Base-by-base conservation (phyloP, 2,797 vertebrate species). In the Chaetophractus vellerosus region DNA sequence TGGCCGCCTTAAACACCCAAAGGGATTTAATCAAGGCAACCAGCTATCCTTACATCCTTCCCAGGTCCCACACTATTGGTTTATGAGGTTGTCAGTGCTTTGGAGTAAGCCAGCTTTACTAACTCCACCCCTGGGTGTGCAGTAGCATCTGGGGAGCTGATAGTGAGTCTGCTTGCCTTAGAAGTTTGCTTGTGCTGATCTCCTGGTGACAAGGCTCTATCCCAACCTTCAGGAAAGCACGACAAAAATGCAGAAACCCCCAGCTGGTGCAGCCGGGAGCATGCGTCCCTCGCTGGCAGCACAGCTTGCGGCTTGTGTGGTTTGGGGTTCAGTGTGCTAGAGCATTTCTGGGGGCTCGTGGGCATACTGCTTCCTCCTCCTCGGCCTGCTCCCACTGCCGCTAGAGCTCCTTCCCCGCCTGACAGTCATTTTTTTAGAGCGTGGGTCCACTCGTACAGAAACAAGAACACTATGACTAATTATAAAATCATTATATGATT, bases 401-500 rank as follows among this genome's bases (percentile, higher is more conserved):
- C 21, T 61, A 41, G 9, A 61, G 19, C 87, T 85, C 89, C 52
- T 11, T 85, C 57, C 72, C 41, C 72, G 83, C n/a, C 88, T 59
- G 84, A 45, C 80, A 86, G 85, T 83, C 38, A 11, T 86, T 80
- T 66, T 38, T 85, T 94, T 95, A 94, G 97, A 97, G 90, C 80
- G 90, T 86, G 95, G 95, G 95, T 97, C 97, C 93, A 96, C 95
- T 93, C 86, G 50, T 94, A 89, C 78, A 96, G 98, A 97, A 97
- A 96, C 81, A 96, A 97, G 97, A 97, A 95, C 48, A 69, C 94
- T 96, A 96, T 96, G 97, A 96, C 97, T 97, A 98, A 98, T 98
- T 98, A 98, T 97, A 97, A 97, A 98, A 97, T 97, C 98, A 96
- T 98, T 97, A 96, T 96, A 97, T 93, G 98, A 98, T 98, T 98